Percentiles rank a stretch among this genome's conserved stretches.
phyloP scores from a whole-genome alignment of 1,140 invertebrate species.

The Lepidurus arcticus region DNA sequence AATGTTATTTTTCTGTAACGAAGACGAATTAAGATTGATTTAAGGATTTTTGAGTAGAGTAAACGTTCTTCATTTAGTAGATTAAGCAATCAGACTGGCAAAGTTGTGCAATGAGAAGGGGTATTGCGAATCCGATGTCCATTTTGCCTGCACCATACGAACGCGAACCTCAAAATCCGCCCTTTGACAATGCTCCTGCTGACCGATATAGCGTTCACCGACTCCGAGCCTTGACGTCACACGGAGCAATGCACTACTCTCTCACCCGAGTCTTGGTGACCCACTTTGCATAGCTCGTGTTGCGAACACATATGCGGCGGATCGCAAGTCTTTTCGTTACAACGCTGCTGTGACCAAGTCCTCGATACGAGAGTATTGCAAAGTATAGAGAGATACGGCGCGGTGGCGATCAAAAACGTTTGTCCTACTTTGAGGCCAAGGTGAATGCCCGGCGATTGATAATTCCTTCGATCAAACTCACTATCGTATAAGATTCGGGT shows the following conservation, averaged over 20 bases:
- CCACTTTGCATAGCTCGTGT: not conserved
- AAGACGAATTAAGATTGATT: no score
- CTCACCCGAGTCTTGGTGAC: slow-evolving; percentile 9
- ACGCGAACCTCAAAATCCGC: not conserved
- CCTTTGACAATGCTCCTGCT: slow-evolving; percentile 16
- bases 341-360: not conserved
- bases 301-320: not conserved
- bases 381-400: not conserved
- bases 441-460: slow-evolving; percentile 26
- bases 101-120: not conserved
- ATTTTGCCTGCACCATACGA: not conserved
- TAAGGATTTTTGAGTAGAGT: no score
- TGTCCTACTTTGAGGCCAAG: slow-evolving; percentile 32
- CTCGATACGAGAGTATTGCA: slow-evolving; percentile 4
- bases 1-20: no score
- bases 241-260: slow-evolving; percentile 17
- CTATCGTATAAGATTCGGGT: not conserved
- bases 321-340: not conserved
- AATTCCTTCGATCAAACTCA: not conserved
- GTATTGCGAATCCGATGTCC: not conserved
- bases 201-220: slow-evolving; percentile 20
- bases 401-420: not conserved
- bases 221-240: slow-evolving; percentile 1
- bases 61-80: no score
- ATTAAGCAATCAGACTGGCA: not conserved